These are phyloP conservation scores for Acrobasis suavella DNA, from an alignment of 2,888 invertebrate species.

Conservation along the genomic window DNA sequence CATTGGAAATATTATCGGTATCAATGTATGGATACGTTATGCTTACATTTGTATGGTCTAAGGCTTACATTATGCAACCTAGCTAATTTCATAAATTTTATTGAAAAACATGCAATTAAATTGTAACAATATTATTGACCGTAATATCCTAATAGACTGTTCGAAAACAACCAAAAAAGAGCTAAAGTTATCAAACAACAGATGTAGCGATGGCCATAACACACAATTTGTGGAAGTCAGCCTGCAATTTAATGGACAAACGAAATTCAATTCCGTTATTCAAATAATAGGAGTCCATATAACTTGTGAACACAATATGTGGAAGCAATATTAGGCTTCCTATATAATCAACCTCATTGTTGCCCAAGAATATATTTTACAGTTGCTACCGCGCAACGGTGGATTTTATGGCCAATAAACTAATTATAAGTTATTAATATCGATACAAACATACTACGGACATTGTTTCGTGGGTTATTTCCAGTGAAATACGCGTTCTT, in stretches of 20 bases:
- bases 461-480: constrained; percentile 20
- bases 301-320: constrained; percentile 18
- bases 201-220: not conserved
- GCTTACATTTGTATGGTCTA: no score
- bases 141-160: not conserved
- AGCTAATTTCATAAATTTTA: not conserved
- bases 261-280: constrained; percentile 11
- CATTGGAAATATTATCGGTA: no score
- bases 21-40: no score
- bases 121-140: not conserved
- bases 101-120: not conserved
- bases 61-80: not conserved
- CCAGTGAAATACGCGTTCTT: constrained; percentile 8
- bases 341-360: constrained; percentile 23
- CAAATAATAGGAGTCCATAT: constrained; percentile 14
- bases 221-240: constrained; percentile 6
- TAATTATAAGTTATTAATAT: constrained; percentile 26
- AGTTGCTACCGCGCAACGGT: constrained; percentile 17
- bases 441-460: constrained; percentile 22
- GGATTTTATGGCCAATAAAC: constrained; percentile 24
- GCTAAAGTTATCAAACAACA: not conserved
- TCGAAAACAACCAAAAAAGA: not conserved
- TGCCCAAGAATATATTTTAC: constrained; percentile 25
- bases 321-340: constrained; percentile 17
- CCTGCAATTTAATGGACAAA: constrained; percentile 2